Base-by-base conservation (phyloP, 2,797 vertebrate species). In the Sphaeramia orbicularis region DNA sequence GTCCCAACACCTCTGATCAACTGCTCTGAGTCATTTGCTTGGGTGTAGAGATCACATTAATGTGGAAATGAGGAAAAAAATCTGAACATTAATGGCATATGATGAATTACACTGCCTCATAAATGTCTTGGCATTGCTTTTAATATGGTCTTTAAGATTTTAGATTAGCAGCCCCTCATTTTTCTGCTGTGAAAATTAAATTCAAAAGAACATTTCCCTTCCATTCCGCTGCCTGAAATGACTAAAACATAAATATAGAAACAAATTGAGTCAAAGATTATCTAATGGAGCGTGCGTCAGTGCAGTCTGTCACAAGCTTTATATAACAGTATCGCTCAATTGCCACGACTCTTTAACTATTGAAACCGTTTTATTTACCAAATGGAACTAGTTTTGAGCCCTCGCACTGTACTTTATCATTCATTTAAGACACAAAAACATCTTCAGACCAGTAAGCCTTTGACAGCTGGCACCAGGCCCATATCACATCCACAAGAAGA, bases 181-280 rank as follows among this genome's bases (percentile, higher is more conserved):
- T 89, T 89, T 86, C 84, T 77, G 76, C 74, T 47, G 74, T 74
- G 66, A 69, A 90, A 89, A 86, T 81, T 58, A 54, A 86, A 90
- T 87, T 84, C 81, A 80, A 77, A 81, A 72, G 68, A 87, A 88
- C 78, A 54, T 83, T 91, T 83, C 65, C 73, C 53, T 68, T 83
- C 79, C 78, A 78, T 83, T 86, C 71, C 47, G 69, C 71, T 74
- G 65, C 76, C 72, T 80, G 79, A 80, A 88, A 85, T 76, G 77
- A 89, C 79, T 71, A 40, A 82, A 85, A 90, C 87, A 92, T 86
- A 89, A 91, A 88, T 91, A 81, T 85, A 88, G 86, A 86, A 89
- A 88, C 81, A 90, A 86, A 84, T 84, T 88, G 87, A 91, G 87
- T 91, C 83, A 91, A 82, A 86, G 90, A 92, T 91, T 86, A 89